Conservation (phyloP, 1,140 invertebrate genomes). For the Brachionus calyciflorus region DNA sequence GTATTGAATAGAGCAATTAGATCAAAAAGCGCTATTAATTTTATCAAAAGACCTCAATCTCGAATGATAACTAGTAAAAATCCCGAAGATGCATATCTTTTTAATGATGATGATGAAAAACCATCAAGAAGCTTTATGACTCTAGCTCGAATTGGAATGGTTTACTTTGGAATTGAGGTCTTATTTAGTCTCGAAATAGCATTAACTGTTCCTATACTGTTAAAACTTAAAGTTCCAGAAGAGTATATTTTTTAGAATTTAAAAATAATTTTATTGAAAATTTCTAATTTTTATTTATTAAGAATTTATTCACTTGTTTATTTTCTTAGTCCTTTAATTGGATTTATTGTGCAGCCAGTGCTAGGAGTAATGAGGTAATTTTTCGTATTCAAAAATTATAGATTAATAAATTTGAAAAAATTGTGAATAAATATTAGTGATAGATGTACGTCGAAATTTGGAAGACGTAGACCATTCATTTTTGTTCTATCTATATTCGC, state of each 20-base stretch:
- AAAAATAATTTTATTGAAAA: neutral
- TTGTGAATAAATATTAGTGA: constrained; percentile 57
- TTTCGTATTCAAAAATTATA: neutral
- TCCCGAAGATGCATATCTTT: neutral
- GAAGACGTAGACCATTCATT: constrained; percentile 62
- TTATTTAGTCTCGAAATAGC: constrained; percentile 35
- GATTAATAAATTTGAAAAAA: neutral
- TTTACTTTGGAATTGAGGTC: constrained; percentile 45
- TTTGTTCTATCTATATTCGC: constrained; percentile 38
- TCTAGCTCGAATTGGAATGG: constrained; percentile 17
- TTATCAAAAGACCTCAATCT: constrained; percentile 33
- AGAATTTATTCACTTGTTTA: constrained; percentile 44
- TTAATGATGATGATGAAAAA: neutral
- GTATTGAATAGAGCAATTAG: neutral
- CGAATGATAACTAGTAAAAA: neutral
- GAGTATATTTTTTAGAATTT: neutral
- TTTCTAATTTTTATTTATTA: neutral
- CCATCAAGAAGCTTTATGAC: constrained; percentile 26
- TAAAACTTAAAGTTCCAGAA: constrained; percentile 39
- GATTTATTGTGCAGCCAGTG: constrained; percentile 42
- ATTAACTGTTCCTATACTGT: constrained; percentile 38
- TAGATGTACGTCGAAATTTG: constrained; percentile 52
- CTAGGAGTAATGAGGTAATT: constrained; percentile 26
- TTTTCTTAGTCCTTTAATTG: constrained; percentile 39
- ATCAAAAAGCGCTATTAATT: constrained; percentile 18